Evolutionary conservation across 1,140 invertebrate species (phyloP), one percentile per base, ranked within the genome.

Genomic region (Caenorhabditis inopinata): DNA sequence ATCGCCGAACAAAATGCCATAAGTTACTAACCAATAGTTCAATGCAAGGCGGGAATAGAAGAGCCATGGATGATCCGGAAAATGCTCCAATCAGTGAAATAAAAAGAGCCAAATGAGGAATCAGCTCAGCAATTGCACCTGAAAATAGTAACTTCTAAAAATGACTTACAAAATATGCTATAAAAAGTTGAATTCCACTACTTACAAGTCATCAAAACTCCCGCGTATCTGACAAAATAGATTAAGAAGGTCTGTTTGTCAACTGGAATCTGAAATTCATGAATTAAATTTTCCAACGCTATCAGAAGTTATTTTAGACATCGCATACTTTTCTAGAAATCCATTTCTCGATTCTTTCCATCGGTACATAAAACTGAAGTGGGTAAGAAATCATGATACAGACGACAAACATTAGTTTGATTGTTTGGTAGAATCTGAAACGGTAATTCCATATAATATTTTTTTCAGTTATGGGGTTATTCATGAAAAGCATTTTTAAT

Each of bases 331-430:
- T 81, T 27, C 80, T 76, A n/a, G 85, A 85, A 42, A 87, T 85
- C 86, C 86, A 87, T 80, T 87, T 87, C 75, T 87, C 86, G 32
- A 87, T 77, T 38, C 86, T 80, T 76, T 87, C 86, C 85, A 87
- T 87, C 47, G 86, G 86, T 2, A 87, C 86, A 51, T 87, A 87
- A 73, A 87, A 87, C 76, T 87, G 86, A 4, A 87, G 81, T 27
- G 86, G 86, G 45, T 86, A 87, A 9, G 86, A 87, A 16, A 87
- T 84, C 75, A 87, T 83, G 58, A 87, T 84, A 49, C 86, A 87
- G 5, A 83, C 83, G 18, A 87, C 86, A 45, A 87, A 84, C 84
- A 87, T 87, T 12, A 87, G 49, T 74, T 87, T 87, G 23, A 87
- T 86, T 9, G 79, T 82, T 82, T 87, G 86, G 58, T 87, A 87